These are phyloP conservation scores for Thelaira solivaga DNA, from an alignment of 2,888 invertebrate genomes.

Conservation along the genomic window DNA sequence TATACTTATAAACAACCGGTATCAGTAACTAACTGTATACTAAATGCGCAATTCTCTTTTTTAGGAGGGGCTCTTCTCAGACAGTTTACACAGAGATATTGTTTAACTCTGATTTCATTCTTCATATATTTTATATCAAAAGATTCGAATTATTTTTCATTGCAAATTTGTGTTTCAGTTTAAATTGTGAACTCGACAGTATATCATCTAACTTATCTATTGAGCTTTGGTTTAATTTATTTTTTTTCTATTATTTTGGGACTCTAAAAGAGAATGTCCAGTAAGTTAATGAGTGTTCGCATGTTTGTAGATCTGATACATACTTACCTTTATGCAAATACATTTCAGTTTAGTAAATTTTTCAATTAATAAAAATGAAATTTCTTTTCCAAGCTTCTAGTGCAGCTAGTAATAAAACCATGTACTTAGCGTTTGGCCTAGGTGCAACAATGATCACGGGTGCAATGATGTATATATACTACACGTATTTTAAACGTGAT, in stretches of 20 bases:
- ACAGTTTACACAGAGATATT: neutral
- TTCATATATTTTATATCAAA: neutral
- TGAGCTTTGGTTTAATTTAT: neutral
- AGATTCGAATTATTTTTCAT: slow-evolving; percentile 6
- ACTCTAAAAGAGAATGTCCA: slow-evolving; percentile 22
- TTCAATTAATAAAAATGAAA: neutral
- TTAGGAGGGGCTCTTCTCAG: neutral
- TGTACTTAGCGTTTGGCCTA: slow-evolving; percentile 64
- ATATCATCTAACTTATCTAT: slow-evolving; percentile 11
- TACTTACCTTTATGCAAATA: neutral
- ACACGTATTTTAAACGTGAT: slow-evolving; percentile 68
- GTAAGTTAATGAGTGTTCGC: slow-evolving; percentile 28
- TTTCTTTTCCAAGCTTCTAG: slow-evolving; percentile 44
- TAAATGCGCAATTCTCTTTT: neutral
- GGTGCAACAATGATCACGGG: slow-evolving; percentile 67
- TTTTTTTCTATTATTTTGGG: neutral
- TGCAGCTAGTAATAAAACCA: slow-evolving; percentile 15
- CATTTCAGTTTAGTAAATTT: neutral
- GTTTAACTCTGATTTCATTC: too few relatives aligned
- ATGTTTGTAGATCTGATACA: neutral
- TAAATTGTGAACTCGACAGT: slow-evolving; percentile 17
- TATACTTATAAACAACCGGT: slow-evolving; percentile 25
- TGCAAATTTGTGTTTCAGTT: slow-evolving; percentile 31
- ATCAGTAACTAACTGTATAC: neutral
- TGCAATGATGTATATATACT: slow-evolving; percentile 66